Conservation (phyloP, 2,797 vertebrate genomes). For the Hemitrygon akajei region DNA sequence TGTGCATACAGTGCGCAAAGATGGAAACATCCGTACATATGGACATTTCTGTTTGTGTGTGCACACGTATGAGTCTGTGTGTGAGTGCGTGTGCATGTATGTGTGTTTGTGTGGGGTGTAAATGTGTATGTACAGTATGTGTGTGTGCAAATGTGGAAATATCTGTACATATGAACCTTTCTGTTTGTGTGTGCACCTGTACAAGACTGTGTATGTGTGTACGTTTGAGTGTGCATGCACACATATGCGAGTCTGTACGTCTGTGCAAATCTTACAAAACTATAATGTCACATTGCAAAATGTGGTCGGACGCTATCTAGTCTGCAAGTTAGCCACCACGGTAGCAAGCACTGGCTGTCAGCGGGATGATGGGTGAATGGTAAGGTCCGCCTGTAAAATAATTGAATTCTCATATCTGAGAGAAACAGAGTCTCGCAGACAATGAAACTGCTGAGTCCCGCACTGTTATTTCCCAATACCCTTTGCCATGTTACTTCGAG, state of each 20-base stretch:
- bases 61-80: too few relatives aligned
- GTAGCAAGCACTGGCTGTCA: slow-evolving; percentile 95
- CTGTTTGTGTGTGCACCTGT: too few relatives aligned
- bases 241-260: neutral
- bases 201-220: too few relatives aligned
- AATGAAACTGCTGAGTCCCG: slow-evolving; percentile 99
- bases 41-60: too few relatives aligned
- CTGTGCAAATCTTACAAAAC: slow-evolving; percentile 67
- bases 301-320: slow-evolving; percentile 88
- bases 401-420: slow-evolving; percentile 99
- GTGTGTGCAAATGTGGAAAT: too few relatives aligned
- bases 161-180: too few relatives aligned
- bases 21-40: too few relatives aligned
- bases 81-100: too few relatives aligned
- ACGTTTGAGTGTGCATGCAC: too few relatives aligned
- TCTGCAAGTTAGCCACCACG: slow-evolving; percentile 79
- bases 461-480: slow-evolving; percentile 99
- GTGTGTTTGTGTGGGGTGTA: too few relatives aligned
- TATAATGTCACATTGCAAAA: slow-evolving; percentile 86
- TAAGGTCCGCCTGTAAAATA: slow-evolving; percentile 99
- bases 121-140: too few relatives aligned
- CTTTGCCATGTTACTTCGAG: slow-evolving; percentile 99
- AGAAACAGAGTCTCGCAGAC: slow-evolving; percentile 98
- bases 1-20: too few relatives aligned
- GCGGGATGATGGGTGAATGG: slow-evolving; percentile 72